Evolutionary conservation across 2,888 invertebrate species (phyloP).

Genomic region (Stenolophus ochropezus): DNA sequence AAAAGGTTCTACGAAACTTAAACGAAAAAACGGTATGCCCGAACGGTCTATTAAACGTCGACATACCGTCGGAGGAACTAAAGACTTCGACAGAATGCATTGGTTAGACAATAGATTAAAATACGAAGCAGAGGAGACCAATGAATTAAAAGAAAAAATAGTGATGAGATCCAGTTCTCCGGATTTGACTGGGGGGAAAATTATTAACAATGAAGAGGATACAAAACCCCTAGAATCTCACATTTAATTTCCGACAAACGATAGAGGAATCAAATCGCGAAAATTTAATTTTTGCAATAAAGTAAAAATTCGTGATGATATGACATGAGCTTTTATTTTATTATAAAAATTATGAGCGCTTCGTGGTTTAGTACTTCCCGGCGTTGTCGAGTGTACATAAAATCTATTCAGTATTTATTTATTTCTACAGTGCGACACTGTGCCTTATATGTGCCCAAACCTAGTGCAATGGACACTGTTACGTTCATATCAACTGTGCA

Average conservation of each 20-base stretch:
- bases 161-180: conserved; percentile 78
- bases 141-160: conserved; percentile 74
- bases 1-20: conserved; percentile 79
- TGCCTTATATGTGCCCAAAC: conserved; percentile 58
- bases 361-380: conserved; percentile 3
- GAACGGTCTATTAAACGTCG: conserved; percentile 89
- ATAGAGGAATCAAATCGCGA: background rate
- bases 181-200: conserved; percentile 73
- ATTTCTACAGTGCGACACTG: conserved; percentile 54
- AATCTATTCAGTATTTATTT: conserved; percentile 59
- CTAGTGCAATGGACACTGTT: conserved; percentile 55
- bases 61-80: conserved; percentile 95
- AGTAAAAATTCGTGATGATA: conserved; percentile 44
- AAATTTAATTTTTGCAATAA: background rate
- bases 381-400: conserved; percentile 48
- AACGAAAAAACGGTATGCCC: conserved; percentile 86
- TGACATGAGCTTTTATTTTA: conserved; percentile 48
- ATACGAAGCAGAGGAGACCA: conserved; percentile 70
- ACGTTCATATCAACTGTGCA: conserved; percentile 60
- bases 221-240: conserved; percentile 77
- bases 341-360: conserved; percentile 47
- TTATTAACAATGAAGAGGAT: conserved; percentile 66
- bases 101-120: conserved; percentile 76
- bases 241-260: conserved; percentile 69
- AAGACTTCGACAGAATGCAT: conserved; percentile 84